A percentile compares a stretch with the other conserved stretches of the same genome.
phyloP scores from a whole-genome alignment of 2,888 invertebrate genomes.

The Phorcus lineatus region DNA sequence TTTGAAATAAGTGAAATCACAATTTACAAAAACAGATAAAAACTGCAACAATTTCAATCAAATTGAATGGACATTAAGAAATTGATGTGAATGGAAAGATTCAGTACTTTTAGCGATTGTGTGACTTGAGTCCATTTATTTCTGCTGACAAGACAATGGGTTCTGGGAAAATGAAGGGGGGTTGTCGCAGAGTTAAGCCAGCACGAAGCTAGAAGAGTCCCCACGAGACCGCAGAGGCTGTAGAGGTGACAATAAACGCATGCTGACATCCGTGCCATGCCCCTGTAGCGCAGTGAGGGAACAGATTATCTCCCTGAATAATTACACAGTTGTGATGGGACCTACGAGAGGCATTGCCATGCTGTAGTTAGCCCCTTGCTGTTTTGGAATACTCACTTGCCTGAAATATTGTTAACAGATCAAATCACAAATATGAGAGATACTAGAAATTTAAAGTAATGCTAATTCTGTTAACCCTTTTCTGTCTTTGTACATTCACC shows the following conservation, averaged over 20 bases:
- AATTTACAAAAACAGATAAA: too few species aligned
- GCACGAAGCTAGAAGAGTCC: background rate
- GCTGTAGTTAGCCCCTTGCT: too few species aligned
- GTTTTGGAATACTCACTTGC: too few species aligned
- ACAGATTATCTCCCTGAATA: background rate
- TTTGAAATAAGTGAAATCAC: too few species aligned
- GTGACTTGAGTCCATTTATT: background rate
- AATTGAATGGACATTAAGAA: too few species aligned
- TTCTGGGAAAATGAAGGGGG: background rate
- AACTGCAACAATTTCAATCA: too few species aligned
- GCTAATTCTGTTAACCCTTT: too few species aligned
- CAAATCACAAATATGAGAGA: too few species aligned
- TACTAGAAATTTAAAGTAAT: too few species aligned
- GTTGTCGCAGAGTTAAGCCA: background rate
- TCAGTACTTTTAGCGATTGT: background rate
- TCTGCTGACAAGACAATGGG: constrained; percentile 10
- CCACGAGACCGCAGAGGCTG: background rate
- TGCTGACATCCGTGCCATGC: background rate
- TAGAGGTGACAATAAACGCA: background rate
- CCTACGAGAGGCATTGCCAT: background rate
- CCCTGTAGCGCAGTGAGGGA: background rate
- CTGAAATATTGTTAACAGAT: too few species aligned
- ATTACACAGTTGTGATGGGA: background rate
- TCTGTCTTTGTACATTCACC: too few species aligned
- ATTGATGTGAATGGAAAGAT: too few species aligned